These are phyloP conservation scores for Otus sunia DNA, from an alignment of 2,113 vertebrate genomes.

Conservation along the genomic window DNA sequence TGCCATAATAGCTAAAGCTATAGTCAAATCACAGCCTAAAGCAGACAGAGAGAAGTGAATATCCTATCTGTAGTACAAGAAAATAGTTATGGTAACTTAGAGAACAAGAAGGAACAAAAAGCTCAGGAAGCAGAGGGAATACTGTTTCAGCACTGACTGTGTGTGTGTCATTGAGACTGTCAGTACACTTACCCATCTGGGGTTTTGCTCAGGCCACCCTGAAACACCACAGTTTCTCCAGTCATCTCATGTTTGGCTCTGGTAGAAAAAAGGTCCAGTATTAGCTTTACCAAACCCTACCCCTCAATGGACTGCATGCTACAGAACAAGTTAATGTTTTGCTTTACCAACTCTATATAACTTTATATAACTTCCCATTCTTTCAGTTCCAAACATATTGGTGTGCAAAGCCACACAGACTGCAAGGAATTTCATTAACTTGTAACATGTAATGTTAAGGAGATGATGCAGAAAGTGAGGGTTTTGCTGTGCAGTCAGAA, in stretches of 20 bases:
- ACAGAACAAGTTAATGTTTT: background rate
- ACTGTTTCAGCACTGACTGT: background rate
- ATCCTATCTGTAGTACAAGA: background rate
- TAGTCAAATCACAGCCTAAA: background rate
- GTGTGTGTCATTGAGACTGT: background rate
- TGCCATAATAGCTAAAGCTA: background rate
- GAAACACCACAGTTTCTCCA: conserved; percentile 94
- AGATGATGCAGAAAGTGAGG: background rate
- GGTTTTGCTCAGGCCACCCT: conserved; percentile 92
- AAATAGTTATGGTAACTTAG: background rate
- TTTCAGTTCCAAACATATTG: background rate
- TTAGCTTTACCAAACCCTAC: background rate
- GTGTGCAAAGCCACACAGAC: background rate
- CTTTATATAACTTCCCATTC: background rate
- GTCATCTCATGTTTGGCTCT: conserved; percentile 90
- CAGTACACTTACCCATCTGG: conserved; percentile 88
- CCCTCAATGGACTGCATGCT: rapidly evolving
- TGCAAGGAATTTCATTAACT: background rate
- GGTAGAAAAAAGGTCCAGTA: conserved; percentile 3
- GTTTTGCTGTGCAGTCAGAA: background rate
- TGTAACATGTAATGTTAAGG: background rate
- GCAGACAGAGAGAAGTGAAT: background rate
- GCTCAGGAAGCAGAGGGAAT: background rate
- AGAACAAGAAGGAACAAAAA: background rate
- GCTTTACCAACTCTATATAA: background rate